Evolutionary conservation across 2,113 vertebrate genomes (phyloP).

Genomic region (Carassius auratus): DNA sequence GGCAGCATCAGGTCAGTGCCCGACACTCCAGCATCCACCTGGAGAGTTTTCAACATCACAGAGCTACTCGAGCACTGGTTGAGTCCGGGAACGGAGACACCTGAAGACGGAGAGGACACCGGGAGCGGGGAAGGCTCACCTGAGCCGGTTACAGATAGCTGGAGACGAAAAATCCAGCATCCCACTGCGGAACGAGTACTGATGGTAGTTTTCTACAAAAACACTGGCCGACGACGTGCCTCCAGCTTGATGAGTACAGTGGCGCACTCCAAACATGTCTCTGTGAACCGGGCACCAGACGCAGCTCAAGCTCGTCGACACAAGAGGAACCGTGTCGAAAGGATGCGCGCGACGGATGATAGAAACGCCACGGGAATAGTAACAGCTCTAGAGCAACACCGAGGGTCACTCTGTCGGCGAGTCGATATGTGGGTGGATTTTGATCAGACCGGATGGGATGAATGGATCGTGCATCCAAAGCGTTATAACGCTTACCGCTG

Average conservation of each 20-base stretch:
- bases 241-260: conserved; percentile 82
- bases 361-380: conserved; percentile 24
- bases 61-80: conserved; percentile 78
- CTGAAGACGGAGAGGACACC: conserved; percentile 32
- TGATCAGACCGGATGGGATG: conserved; percentile 85
- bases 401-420: conserved; percentile 70
- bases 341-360: conserved; percentile 55
- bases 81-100: conserved; percentile 55
- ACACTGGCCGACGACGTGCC: conserved; percentile 61
- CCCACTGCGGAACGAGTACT: conserved; percentile 69
- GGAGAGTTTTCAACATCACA: conserved; percentile 84
- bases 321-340: too few relatives aligned
- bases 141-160: background rate
- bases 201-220: conserved; percentile 85
- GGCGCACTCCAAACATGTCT: conserved; percentile 81
- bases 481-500: conserved; percentile 87
- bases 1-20: conserved; percentile 70
- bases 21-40: conserved; percentile 66
- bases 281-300: conserved; percentile 51
- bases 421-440: conserved; percentile 91
- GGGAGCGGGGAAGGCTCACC: conserved; percentile 2
- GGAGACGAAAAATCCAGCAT: conserved; percentile 54
- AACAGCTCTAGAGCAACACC: conserved; percentile 45
- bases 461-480: conserved; percentile 86
- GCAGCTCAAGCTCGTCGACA: conserved; percentile 65